Percentiles rank a stretch among this genome's conserved stretches.
These are phyloP conservation scores for Otolemur garnettii DNA, from an alignment of 2,113 vertebrate genomes.

Conservation along the genomic window DNA sequence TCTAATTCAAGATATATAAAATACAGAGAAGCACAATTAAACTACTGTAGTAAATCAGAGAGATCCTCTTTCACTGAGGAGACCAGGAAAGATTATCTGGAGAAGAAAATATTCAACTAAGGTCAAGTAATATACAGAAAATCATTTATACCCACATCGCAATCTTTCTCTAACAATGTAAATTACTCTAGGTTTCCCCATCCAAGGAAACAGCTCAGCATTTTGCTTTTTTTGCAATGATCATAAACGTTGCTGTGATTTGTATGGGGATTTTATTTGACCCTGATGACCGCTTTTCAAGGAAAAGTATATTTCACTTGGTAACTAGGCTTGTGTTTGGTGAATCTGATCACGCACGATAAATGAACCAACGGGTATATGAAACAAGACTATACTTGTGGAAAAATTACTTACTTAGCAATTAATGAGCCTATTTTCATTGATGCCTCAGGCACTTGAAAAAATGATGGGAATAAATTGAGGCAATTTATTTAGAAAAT, in stretches of 20 bases:
- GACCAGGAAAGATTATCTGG: neutral
- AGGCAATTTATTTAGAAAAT: conserved; percentile 77
- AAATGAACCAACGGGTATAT: conserved; percentile 57
- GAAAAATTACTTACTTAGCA: conserved; percentile 73
- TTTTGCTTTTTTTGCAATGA: neutral
- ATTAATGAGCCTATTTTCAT: conserved; percentile 71
- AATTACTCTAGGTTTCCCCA: neutral
- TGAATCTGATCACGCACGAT: conserved; percentile 26
- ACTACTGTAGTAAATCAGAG: neutral
- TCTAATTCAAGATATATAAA: neutral
- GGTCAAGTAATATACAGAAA: neutral
- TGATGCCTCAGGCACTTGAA: conserved; percentile 61
- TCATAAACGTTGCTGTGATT: neutral
- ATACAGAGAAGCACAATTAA: neutral
- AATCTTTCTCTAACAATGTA: neutral
- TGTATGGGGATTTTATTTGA: conserved; percentile 43
- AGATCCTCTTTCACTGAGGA: neutral
- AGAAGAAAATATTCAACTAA: neutral
- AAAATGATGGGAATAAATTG: conserved; percentile 76
- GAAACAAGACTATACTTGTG: conserved; percentile 52
- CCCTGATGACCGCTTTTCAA: conserved; percentile 57
- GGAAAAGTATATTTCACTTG: conserved; percentile 24
- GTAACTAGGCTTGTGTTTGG: conserved; percentile 41
- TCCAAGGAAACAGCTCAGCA: neutral
- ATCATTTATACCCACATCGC: neutral